These are phyloP conservation scores for Toxotes chatareus DNA, from an alignment of 2,113 vertebrate genomes.

Conservation along the genomic window DNA sequence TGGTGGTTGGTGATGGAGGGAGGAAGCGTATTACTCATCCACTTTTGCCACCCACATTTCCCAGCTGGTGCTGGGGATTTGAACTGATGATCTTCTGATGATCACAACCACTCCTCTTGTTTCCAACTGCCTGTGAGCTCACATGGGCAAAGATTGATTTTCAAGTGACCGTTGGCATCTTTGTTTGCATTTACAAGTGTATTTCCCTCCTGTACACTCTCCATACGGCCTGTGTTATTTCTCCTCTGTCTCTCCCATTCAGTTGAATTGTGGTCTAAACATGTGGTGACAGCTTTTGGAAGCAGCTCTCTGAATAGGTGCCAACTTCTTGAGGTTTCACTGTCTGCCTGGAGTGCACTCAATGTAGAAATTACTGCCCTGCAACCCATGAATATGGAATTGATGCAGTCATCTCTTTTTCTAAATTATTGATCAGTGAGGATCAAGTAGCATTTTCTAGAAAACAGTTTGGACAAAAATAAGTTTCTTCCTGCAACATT, in stretches of 20 bases:
- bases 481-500: neutral
- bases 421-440: slow-evolving; percentile 61
- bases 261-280: slow-evolving; percentile 46
- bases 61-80: slow-evolving; percentile 31
- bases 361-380: slow-evolving; percentile 47
- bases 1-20: slow-evolving; percentile 18
- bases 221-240: neutral
- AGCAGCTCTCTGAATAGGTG: slow-evolving; percentile 48
- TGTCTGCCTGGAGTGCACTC: slow-evolving; percentile 58
- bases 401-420: slow-evolving; percentile 50
- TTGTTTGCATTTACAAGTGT: neutral
- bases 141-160: slow-evolving; percentile 3
- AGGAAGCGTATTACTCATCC: slow-evolving; percentile 13
- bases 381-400: slow-evolving; percentile 51
- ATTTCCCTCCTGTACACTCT: neutral
- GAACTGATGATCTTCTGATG: slow-evolving; percentile 26
- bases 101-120: neutral
- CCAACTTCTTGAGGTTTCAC: slow-evolving; percentile 63
- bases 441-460: slow-evolving; percentile 31
- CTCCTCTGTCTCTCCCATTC: slow-evolving; percentile 16
- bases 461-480: slow-evolving; percentile 32
- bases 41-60: slow-evolving; percentile 21
- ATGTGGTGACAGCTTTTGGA: slow-evolving; percentile 65
- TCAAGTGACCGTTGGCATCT: neutral
- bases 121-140: neutral